These are phyloP conservation scores for Leucania comma DNA, from an alignment of 2,888 invertebrate genomes.

Conservation along the genomic window DNA sequence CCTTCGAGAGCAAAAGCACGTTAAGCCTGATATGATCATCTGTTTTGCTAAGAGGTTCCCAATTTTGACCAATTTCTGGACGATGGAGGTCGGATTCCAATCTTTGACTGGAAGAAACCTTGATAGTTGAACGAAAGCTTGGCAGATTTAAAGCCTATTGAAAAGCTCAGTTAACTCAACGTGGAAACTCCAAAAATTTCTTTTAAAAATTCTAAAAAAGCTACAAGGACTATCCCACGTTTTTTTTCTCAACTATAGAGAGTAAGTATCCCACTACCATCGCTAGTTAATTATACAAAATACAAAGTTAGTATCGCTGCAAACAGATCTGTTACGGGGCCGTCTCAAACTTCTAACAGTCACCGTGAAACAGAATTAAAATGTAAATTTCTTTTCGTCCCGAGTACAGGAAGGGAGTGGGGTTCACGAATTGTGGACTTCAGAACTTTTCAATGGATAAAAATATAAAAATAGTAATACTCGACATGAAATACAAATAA, in stretches of 20 bases:
- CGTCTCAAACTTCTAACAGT: constrained; percentile 61
- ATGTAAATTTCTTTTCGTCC: constrained; percentile 79
- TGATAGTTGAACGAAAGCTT: no score
- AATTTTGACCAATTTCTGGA: no score
- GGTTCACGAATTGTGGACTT: constrained; percentile 54
- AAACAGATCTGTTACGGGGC: constrained; percentile 64
- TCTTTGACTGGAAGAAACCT: no score
- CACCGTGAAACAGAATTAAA: constrained; percentile 79
- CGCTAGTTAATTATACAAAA: constrained; percentile 64
- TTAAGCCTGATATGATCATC: no score
- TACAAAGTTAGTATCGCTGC: constrained; percentile 64
- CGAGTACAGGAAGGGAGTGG: constrained; percentile 41
- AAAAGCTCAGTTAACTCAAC: background rate
- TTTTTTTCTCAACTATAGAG: constrained; percentile 24
- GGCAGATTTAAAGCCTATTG: background rate
- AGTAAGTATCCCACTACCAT: constrained; percentile 35
- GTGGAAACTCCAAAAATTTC: no score
- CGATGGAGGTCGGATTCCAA: no score
- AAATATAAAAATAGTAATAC: no score
- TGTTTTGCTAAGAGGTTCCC: no score
- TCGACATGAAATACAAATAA: no score
- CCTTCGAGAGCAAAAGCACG: no score
- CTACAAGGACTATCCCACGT: no score
- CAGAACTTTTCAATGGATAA: background rate
- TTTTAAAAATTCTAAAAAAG: background rate